Percentiles rank a stretch among this genome's conserved stretches.
These are phyloP conservation scores for Plagodis dolabraria DNA, from an alignment of 2,888 invertebrate genomes.

Conservation along the genomic window DNA sequence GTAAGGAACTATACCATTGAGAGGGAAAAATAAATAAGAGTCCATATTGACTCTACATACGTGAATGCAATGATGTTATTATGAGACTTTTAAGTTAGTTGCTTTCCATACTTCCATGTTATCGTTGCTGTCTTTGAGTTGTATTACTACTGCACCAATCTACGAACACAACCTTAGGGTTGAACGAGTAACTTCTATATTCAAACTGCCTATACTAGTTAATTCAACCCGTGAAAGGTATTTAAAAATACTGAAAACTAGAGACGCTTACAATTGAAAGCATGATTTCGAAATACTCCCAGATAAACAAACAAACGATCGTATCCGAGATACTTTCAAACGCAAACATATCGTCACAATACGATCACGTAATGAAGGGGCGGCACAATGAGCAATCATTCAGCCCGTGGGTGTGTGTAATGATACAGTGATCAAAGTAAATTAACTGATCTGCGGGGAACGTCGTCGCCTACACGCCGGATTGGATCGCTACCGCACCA, in stretches of 20 bases:
- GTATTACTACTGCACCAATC: too few relatives aligned
- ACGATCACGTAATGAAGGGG: constrained; percentile 48
- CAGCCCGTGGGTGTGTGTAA: constrained; percentile 54
- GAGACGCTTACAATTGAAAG: constrained; percentile 32
- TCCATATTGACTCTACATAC: too few relatives aligned
- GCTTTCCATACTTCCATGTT: too few relatives aligned
- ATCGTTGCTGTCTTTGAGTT: too few relatives aligned
- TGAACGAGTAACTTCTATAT: too few relatives aligned
- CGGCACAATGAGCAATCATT: constrained; percentile 56
- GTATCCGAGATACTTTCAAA: constrained; percentile 36
- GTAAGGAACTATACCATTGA: not conserved
- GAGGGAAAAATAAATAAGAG: too few relatives aligned
- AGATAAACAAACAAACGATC: constrained; percentile 35
- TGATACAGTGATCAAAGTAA: constrained; percentile 56
- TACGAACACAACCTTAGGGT: too few relatives aligned
- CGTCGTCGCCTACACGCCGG: constrained; percentile 41
- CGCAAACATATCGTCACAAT: constrained; percentile 36
- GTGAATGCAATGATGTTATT: too few relatives aligned
- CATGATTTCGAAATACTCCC: constrained; percentile 27
- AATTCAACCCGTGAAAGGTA: constrained; percentile 1
- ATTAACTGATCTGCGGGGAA: constrained; percentile 52
- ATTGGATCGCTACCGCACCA: constrained; percentile 33
- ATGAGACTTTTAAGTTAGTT: too few relatives aligned
- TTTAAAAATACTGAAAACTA: constrained; percentile 16
- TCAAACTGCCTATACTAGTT: too few relatives aligned